Conservation (phyloP, 2,113 vertebrate species). For the Strix aluco region DNA sequence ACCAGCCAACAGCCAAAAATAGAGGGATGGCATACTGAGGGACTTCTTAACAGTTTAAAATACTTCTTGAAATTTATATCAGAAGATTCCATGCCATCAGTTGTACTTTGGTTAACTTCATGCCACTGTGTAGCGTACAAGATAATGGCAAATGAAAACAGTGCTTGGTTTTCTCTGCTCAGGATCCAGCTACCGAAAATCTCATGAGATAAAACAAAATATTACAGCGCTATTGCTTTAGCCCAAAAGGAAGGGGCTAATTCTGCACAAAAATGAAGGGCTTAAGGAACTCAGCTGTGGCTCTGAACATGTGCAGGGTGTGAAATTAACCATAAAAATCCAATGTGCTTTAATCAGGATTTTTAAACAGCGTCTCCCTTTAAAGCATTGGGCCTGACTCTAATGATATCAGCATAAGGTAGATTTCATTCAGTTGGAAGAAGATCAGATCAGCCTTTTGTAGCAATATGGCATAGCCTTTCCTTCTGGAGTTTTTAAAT, state of each 20-base stretch:
- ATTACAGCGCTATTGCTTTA: neutral
- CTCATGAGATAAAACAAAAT: neutral
- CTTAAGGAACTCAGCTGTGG: neutral
- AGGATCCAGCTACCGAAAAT: neutral
- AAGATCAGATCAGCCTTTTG: neutral
- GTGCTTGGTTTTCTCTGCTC: neutral
- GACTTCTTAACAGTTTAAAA: neutral
- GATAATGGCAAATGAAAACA: neutral
- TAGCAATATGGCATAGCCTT: neutral
- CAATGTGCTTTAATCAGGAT: neutral
- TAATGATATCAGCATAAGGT: neutral
- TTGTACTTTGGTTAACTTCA: neutral
- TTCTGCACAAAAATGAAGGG: neutral
- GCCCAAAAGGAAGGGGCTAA: neutral
- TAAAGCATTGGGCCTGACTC: neutral
- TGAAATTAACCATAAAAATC: neutral
- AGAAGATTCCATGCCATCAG: neutral
- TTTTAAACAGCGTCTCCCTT: neutral
- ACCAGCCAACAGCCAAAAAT: neutral
- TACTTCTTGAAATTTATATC: neutral
- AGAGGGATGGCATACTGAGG: neutral
- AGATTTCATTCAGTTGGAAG: neutral
- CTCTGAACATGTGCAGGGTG: neutral
- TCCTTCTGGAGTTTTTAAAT: constrained; percentile 1
- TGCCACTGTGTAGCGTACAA: fast-evolving